phyloP scores from a whole-genome alignment of 1,140 invertebrate genomes.

The Trichonephila clavipes region DNA sequence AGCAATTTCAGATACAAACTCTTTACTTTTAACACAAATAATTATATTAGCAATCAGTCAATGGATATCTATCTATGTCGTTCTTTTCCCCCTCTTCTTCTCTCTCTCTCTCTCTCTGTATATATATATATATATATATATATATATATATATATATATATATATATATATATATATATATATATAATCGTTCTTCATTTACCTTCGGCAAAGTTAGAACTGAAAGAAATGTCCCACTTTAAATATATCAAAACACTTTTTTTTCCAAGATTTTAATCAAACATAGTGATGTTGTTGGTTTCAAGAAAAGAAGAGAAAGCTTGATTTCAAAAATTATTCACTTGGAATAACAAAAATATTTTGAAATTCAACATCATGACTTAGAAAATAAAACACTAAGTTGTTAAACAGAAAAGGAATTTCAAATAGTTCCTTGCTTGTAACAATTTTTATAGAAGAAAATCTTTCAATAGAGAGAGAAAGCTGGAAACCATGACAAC shows the following conservation, averaged over 20 bases:
- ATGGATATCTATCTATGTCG: too few species aligned
- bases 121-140: too few species aligned
- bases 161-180: too few species aligned
- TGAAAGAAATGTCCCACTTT: background rate
- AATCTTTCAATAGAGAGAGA: slow-evolving; percentile 19
- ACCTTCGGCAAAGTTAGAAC: too few species aligned
- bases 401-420: slow-evolving; percentile 14
- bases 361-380: slow-evolving; percentile 1
- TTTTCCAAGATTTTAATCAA: background rate
- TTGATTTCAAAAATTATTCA: background rate
- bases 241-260: background rate
- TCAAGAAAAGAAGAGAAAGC: background rate
- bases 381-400: slow-evolving; percentile 2
- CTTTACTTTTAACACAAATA: too few species aligned
- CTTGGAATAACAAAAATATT: background rate
- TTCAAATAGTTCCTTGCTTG: background rate
- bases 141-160: too few species aligned
- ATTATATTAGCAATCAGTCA: too few species aligned
- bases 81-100: too few species aligned
- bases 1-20: too few species aligned
- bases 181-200: too few species aligned
- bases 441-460: background rate
- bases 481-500: slow-evolving; percentile 34
- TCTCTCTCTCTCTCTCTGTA: too few species aligned
- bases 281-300: background rate